phyloP scores from a whole-genome alignment of 2,113 vertebrate genomes.

The Corapipo altera region DNA sequence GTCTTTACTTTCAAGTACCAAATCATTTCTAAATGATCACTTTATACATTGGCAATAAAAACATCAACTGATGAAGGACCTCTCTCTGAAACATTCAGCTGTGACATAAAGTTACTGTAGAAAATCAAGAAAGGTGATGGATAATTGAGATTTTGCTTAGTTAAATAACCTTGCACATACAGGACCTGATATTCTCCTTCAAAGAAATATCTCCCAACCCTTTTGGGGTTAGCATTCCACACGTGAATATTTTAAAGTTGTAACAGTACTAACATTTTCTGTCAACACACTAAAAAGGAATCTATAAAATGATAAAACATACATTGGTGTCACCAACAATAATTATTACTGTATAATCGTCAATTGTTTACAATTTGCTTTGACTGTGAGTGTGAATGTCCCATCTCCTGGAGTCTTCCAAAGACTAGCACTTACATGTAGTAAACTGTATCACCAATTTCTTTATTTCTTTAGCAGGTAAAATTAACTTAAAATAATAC shows the following conservation, averaged over 20 bases:
- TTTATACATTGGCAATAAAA: neutral
- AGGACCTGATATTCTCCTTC: neutral
- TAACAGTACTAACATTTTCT: neutral
- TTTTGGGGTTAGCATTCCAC: neutral
- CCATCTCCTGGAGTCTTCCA: neutral
- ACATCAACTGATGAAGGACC: neutral
- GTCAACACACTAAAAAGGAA: neutral
- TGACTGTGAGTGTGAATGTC: neutral
- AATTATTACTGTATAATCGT: neutral
- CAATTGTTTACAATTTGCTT: neutral
- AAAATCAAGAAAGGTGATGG: neutral
- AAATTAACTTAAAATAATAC: neutral
- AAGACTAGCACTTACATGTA: neutral
- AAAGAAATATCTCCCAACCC: rapidly evolving
- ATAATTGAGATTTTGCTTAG: neutral
- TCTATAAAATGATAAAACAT: neutral
- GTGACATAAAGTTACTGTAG: neutral
- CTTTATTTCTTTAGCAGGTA: neutral
- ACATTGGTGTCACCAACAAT: neutral
- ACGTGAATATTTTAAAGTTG: rapidly evolving
- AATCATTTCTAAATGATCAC: neutral
- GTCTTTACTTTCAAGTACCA: neutral
- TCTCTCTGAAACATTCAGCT: neutral
- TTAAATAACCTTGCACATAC: neutral
- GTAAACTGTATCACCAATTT: neutral